Evolutionary conservation across 2,113 vertebrate species (phyloP), one percentile per base, ranked within the genome.

Genomic region (Clarias magur): DNA sequence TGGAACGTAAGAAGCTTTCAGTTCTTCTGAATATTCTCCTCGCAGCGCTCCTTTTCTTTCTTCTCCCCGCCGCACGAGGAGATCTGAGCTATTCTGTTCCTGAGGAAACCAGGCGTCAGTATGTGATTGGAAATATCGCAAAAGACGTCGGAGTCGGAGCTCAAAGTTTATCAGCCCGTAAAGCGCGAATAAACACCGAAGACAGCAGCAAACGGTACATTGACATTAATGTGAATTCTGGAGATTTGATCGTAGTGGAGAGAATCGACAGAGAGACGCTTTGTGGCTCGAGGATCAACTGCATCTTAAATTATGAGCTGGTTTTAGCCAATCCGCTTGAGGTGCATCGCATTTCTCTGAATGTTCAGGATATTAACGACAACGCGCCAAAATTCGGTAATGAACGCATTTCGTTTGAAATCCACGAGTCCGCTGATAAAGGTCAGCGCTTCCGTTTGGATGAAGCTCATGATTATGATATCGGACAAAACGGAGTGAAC

Each of bases 281-380:
- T 42, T 91, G 91, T 79, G 89, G 89, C 3, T 63, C 87, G 3
- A 82, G 23, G n/a, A n/a, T 56, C 0, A 60, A 85, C 0, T 91
- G 91, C 53, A 6, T 56, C 34, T 30, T 89, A 23, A 88, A 83
- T 86, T 91, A 86, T 56, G 89, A 91, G 57, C 83, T 91, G 12
- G 85, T 91, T 0, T 63, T 90, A 10, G 86, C 89, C 68, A 91
- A 89, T 23, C 90, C 92, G 13, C 89, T 93, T 80, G 95, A 95
- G 85, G 90, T 95, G 9, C 90, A 91, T 30, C 76, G 54, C n/a
- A 57, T 80, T 10, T 80, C 27, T 11, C 8, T 80, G 15, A 80
- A 80, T 80, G 92, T 95, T 84, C 67, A 88, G 13, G 95, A 96
- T 88, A 82, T 96, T 62, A 96, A 95, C 88, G 94, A 96, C 75